Evolutionary conservation across 1,140 invertebrate genomes (phyloP).

Genomic region (Halictus rubicundus): DNA sequence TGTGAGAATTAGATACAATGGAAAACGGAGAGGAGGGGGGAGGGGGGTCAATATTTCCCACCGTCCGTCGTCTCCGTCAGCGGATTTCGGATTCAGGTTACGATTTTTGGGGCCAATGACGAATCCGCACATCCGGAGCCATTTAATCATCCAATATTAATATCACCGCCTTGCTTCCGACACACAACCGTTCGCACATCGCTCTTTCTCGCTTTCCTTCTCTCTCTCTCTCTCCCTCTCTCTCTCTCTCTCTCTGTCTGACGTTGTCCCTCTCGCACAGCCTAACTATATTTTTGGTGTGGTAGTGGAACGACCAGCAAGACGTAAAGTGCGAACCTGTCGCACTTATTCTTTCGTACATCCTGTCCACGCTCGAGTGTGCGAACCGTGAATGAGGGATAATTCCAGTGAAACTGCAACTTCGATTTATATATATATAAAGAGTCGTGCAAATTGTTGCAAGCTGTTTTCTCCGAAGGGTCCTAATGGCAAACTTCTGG

Average conservation of each 20-base stretch:
- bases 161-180: conserved; percentile 71
- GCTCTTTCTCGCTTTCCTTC: conserved; percentile 35
- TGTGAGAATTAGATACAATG: not conserved
- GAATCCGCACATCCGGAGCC: conserved; percentile 71
- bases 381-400: conserved; percentile 41
- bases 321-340: conserved; percentile 52
- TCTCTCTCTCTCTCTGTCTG: not conserved
- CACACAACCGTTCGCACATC: conserved; percentile 50
- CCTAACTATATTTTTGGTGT: conserved; percentile 63
- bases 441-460: not conserved
- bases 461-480: not conserved
- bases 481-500: too few species aligned
- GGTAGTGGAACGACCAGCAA: conserved; percentile 41
- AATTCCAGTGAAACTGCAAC: conserved; percentile 8
- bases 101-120: conserved; percentile 67
- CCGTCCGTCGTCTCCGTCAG: conserved; percentile 28
- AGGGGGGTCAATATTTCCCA: not conserved
- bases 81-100: conserved; percentile 39
- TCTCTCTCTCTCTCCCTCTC: not conserved
- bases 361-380: not conserved
- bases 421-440: not conserved
- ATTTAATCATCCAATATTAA: conserved; percentile 80
- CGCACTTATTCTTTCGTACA: conserved; percentile 44
- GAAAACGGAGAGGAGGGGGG: not conserved
- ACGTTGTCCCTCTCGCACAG: conserved; percentile 10